Conservation (phyloP, 2,113 vertebrate species). For the Corythoichthys haematopterus region DNA sequence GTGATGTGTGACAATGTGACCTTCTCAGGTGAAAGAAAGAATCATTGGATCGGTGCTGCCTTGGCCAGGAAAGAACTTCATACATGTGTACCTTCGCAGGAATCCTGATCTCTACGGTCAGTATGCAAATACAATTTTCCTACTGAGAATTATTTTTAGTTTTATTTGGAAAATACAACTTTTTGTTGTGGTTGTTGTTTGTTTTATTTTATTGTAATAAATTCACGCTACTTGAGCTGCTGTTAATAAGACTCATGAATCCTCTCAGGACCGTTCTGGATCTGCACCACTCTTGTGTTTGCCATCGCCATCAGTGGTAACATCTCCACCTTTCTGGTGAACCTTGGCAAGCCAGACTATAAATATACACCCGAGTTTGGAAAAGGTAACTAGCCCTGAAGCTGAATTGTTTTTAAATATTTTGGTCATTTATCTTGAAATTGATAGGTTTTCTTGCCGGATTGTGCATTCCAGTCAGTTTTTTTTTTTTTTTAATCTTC, state of each 20-base stretch:
- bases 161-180: not conserved
- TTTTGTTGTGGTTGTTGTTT: too few species aligned
- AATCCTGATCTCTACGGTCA: slow-evolving; percentile 95
- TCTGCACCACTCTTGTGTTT: slow-evolving; percentile 94
- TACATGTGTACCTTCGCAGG: slow-evolving; percentile 83
- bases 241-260: slow-evolving; percentile 12
- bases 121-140: slow-evolving; percentile 14
- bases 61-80: slow-evolving; percentile 90
- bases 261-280: slow-evolving; percentile 92
- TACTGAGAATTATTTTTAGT: not conserved
- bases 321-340: slow-evolving; percentile 84
- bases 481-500: too few species aligned
- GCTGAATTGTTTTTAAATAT: not conserved
- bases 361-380: slow-evolving; percentile 90
- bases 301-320: slow-evolving; percentile 94
- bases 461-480: too few species aligned
- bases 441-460: too few species aligned
- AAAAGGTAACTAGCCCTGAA: slow-evolving; percentile 77
- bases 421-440: not conserved
- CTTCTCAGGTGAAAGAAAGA: slow-evolving; percentile 84
- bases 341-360: slow-evolving; percentile 73
- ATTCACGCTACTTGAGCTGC: not conserved
- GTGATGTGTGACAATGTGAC: not conserved
- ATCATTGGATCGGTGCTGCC: slow-evolving; percentile 91
- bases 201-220: too few species aligned